phyloP scores from a whole-genome alignment of 1,140 invertebrate species.

The Rhagoletis pomonella region DNA sequence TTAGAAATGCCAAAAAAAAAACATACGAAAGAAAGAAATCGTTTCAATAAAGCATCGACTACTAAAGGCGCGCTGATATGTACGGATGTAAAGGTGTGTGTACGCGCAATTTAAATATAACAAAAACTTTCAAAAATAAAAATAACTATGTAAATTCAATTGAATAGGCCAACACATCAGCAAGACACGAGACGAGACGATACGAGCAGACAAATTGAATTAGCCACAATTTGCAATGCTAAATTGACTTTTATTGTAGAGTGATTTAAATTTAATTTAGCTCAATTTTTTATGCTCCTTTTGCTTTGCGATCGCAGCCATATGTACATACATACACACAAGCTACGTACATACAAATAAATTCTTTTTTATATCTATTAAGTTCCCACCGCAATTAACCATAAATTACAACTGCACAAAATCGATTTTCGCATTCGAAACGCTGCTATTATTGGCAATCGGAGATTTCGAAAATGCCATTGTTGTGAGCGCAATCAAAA shows the following conservation, averaged over 20 bases:
- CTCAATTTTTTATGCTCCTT: background rate
- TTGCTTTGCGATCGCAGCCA: background rate
- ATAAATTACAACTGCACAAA: background rate
- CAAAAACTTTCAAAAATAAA: background rate
- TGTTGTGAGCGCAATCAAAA: background rate
- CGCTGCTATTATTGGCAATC: background rate
- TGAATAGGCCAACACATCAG: background rate
- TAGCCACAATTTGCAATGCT: slow-evolving; percentile 3
- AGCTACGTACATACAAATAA: no score
- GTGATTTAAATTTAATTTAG: background rate
- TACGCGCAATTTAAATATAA: background rate
- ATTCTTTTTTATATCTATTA: no score
- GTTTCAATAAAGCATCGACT: background rate
- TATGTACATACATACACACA: background rate
- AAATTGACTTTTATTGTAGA: background rate
- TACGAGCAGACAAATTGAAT: background rate
- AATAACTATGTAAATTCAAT: background rate
- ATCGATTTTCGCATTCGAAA: background rate
- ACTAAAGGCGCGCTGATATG: no score
- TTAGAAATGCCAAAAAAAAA: background rate
- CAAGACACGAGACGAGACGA: background rate
- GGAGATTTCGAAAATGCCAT: background rate
- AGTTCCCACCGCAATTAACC: background rate
- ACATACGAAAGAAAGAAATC: background rate
- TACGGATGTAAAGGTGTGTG: background rate